Base-by-base conservation (phyloP, 2,888 invertebrate genomes). In the Chromoteleia sp. region DNA sequence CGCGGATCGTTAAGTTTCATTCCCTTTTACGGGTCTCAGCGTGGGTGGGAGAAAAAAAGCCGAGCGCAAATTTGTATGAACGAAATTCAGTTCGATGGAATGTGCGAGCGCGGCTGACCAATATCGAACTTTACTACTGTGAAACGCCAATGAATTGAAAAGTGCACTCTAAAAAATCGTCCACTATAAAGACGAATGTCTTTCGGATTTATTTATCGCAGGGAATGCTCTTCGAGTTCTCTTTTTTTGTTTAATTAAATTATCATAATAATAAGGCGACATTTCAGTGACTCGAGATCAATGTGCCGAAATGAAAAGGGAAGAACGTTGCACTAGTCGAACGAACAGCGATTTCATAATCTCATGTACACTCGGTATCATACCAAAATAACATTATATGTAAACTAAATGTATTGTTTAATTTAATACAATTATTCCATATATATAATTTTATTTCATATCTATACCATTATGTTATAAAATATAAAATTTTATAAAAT, bases 71-170 rank as follows among this genome's bases (percentile, higher is more conserved):
- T 68, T 76, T 76, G 59, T 68, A 76, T 54, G 54, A 68, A 68
- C 61, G 36, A 15, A 54, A 61, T 61, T 61, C 58, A 33, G 39
- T n/a, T 45, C 54, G 12, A 43, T 41, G 21, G 43, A 41, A 48
- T 48, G 30, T 29, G 33, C 56, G 29, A 71, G 48, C 45, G 52
- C 25, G 61, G 59, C 70, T 70, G 77, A 70, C 77, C 77, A 70
- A 56, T 77, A 77, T 63, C 56, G 45, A 12, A 61, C 70, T 70
- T 70, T 70, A 77, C 77, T 76, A 76, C 76, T 76, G 33, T 29
- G 30, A 45, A 30, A 58, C 36, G 25, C 17, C 39, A 75, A 67
- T 41, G 67, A 58, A 58, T 70, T 50, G 58, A 58, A 48, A 45
- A 58, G 36, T 36, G 39, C 36, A 36, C 45, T 56, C 52, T 58